phyloP scores from a whole-genome alignment of 2,888 invertebrate species.

The Dinocampus coccinellae region DNA sequence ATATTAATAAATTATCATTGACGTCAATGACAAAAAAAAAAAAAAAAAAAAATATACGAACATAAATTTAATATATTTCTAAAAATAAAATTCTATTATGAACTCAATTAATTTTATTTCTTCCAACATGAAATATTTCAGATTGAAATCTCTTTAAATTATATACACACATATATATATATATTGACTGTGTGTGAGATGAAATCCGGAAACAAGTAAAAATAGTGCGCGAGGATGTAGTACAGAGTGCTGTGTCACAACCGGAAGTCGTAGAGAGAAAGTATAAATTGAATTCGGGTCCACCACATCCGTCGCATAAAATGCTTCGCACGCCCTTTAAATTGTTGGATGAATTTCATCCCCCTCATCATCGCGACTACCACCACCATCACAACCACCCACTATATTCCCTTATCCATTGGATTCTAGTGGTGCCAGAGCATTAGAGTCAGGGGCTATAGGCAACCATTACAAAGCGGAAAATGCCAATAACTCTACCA shows the following conservation, averaged over 20 bases:
- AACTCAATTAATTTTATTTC: conserved; percentile 34
- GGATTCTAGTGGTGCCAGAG: background rate
- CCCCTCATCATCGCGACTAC: conserved; percentile 25
- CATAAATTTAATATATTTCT: too few relatives aligned
- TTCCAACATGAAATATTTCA: too few relatives aligned
- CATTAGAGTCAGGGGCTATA: conserved; percentile 36
- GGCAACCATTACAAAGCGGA: conserved; percentile 61
- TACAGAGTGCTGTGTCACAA: conserved; percentile 46
- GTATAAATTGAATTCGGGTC: conserved; percentile 64
- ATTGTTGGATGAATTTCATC: conserved; percentile 52
- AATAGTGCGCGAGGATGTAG: conserved; percentile 50
- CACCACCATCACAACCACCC: conserved; percentile 10
- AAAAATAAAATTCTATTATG: too few relatives aligned
- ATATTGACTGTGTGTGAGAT: background rate
- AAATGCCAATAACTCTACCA: conserved; percentile 60
- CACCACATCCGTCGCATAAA: conserved; percentile 61
- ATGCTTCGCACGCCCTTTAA: conserved; percentile 66
- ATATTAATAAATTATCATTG: too few relatives aligned
- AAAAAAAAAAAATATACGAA: too few relatives aligned
- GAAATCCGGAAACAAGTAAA: conserved; percentile 13
- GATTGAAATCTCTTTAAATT: too few relatives aligned
- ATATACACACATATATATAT: background rate
- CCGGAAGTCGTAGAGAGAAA: conserved; percentile 56
- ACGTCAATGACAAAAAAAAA: too few relatives aligned
- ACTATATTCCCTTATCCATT: background rate